phyloP scores from a whole-genome alignment of 2,113 vertebrate species.

The Oreochromis aureus region DNA sequence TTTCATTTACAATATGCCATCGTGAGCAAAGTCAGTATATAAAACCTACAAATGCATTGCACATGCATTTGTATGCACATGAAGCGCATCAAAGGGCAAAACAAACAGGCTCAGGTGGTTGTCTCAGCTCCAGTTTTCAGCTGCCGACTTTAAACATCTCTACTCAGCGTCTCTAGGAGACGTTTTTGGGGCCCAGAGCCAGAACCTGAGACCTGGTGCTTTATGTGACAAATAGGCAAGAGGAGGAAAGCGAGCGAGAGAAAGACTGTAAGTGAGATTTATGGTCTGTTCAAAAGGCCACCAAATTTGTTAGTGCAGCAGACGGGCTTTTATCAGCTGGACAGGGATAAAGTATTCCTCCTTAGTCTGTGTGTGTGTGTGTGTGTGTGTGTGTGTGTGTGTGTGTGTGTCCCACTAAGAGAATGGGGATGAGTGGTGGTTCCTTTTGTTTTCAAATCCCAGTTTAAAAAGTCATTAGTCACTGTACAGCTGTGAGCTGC shows the following conservation, averaged over 20 bases:
- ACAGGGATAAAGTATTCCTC: background rate
- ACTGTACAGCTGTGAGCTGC: background rate
- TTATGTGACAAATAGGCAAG: background rate
- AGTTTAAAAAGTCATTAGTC: constrained; percentile 25
- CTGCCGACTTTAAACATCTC: background rate
- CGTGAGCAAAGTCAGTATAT: background rate
- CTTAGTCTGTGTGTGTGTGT: background rate
- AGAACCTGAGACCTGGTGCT: background rate
- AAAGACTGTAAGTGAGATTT: constrained; percentile 38
- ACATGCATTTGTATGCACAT: background rate
- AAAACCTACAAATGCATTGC: background rate
- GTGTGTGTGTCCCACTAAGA: background rate
- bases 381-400: background rate
- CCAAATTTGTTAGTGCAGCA: constrained; percentile 29
- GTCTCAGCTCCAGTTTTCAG: background rate
- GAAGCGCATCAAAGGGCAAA: background rate
- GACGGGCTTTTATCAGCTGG: constrained; percentile 47
- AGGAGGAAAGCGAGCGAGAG: background rate
- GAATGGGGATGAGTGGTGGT: background rate
- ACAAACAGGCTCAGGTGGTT: background rate
- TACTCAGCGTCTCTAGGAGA: background rate
- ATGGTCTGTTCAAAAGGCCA: constrained; percentile 43
- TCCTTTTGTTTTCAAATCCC: constrained; percentile 14
- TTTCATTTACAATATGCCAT: rapidly evolving
- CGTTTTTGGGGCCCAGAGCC: background rate